Evolutionary conservation across 2,888 invertebrate genomes (phyloP).

Genomic region (Aphidius colemani): DNA sequence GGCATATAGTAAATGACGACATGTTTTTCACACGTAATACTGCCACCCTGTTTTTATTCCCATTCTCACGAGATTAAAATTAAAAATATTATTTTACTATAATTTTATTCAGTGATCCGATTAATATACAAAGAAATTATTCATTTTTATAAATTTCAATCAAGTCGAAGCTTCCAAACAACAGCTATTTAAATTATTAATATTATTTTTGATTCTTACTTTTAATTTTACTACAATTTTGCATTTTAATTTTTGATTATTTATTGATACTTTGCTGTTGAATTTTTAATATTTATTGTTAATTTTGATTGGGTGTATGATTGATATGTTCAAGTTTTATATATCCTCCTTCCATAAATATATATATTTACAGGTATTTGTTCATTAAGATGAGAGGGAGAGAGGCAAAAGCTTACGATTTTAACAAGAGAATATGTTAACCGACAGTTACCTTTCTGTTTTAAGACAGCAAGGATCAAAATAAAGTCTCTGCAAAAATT

Average conservation of each 20-base stretch:
- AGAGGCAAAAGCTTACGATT: conserved; percentile 43
- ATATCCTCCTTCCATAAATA: neutral
- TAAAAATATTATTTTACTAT: neutral
- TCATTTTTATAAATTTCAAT: no score
- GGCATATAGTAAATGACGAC: conserved; percentile 22
- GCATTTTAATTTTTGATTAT: no score
- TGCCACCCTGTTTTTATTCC: conserved; percentile 16
- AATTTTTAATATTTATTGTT: neutral
- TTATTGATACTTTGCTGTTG: no score
- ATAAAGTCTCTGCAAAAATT: no score
- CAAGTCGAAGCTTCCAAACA: no score
- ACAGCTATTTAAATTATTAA: no score
- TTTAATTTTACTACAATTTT: no score
- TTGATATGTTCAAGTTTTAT: neutral
- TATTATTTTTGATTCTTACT: no score
- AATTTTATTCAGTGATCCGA: conserved; percentile 1
- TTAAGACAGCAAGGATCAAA: conserved; percentile 54
- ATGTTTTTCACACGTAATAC: conserved; percentile 19
- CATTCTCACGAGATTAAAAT: conserved; percentile 23
- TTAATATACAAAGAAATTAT: neutral
- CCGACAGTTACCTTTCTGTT: conserved; percentile 57
- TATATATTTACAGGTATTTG: neutral
- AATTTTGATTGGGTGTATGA: neutral
- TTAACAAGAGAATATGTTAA: conserved; percentile 42
- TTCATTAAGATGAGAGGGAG: conserved; percentile 43